phyloP scores from a whole-genome alignment of 1,140 invertebrate species.

The Cydia splendana region DNA sequence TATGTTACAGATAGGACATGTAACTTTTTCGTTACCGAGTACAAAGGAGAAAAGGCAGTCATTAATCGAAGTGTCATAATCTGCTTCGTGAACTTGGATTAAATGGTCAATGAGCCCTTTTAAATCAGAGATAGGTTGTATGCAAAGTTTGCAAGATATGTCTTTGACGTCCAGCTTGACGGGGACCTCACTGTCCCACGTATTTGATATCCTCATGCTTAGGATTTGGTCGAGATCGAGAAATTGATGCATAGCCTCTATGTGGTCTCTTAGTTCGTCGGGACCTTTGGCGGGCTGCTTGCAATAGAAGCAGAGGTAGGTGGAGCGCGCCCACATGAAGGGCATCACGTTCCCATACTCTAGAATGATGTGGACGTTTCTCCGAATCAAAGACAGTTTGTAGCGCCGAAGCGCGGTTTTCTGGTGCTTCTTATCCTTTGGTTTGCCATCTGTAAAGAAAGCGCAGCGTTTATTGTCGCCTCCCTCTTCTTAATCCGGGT shows the following conservation, averaged over 20 bases:
- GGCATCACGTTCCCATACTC: slow-evolving; percentile 21
- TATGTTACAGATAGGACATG: not conserved
- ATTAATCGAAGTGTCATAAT: slow-evolving; percentile 10
- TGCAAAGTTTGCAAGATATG: slow-evolving; percentile 22
- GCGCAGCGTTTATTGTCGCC: slow-evolving; percentile 21
- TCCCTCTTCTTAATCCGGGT: slow-evolving; percentile 12
- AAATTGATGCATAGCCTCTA: slow-evolving; percentile 4
- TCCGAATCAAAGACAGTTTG: not conserved
- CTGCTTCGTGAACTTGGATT: not conserved
- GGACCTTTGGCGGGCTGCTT: not conserved
- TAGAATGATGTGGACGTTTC: slow-evolving; percentile 2
- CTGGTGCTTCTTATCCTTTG: slow-evolving; percentile 15
- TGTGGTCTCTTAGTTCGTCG: not conserved
- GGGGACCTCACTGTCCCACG: slow-evolving; percentile 8
- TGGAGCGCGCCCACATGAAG: slow-evolving; percentile 22
- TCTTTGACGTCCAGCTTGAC: slow-evolving; percentile 18
- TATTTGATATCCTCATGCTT: not conserved
- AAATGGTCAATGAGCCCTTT: not conserved
- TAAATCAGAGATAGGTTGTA: not conserved
- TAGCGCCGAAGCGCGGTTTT: slow-evolving; percentile 4
- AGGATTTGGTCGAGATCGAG: slow-evolving; percentile 14
- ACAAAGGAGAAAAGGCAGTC: slow-evolving; percentile 14
- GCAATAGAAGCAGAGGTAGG: slow-evolving; percentile 23
- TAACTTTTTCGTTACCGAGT: slow-evolving; percentile 16
- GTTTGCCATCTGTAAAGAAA: slow-evolving; percentile 15